Conservation (phyloP, 2,888 invertebrate genomes). For the Hypercompe scribonia region DNA sequence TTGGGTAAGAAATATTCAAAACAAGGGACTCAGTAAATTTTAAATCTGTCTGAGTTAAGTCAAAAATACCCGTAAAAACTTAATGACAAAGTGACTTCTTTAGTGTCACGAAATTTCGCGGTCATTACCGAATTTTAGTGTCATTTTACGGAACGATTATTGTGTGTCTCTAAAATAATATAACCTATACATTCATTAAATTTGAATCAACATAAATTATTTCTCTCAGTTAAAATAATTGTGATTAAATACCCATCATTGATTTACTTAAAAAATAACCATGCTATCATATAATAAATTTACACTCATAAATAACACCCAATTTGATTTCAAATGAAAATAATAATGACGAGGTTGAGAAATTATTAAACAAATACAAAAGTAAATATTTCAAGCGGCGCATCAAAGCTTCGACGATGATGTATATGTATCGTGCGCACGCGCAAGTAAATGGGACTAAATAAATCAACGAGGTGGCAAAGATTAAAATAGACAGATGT, state of each 20-base stretch:
- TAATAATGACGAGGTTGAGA: conserved; percentile 44
- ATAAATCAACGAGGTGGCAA: conserved; percentile 68
- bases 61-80: not conserved
- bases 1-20: not conserved
- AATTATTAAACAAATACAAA: conserved; percentile 62
- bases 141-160: too few relatives aligned
- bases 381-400: conserved; percentile 61
- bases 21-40: not conserved
- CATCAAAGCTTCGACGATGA: conserved; percentile 65
- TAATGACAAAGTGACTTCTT: not conserved
- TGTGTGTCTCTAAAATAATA: not conserved
- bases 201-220: not conserved
- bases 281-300: conserved; percentile 28
- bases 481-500: conserved; percentile 50
- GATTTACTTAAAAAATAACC: conserved; percentile 13
- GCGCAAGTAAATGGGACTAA: conserved; percentile 65
- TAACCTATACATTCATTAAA: not conserved
- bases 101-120: too few relatives aligned
- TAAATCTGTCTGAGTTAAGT: too few relatives aligned
- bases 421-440: conserved; percentile 70
- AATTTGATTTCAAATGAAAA: conserved; percentile 47
- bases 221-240: not conserved
- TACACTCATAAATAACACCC: conserved; percentile 41
- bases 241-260: not conserved
- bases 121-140: too few relatives aligned